Percentiles rank a stretch among this genome's conserved stretches.
phyloP scores from a whole-genome alignment of 2,888 invertebrate species.

The Aporophyla lueneburgensis region DNA sequence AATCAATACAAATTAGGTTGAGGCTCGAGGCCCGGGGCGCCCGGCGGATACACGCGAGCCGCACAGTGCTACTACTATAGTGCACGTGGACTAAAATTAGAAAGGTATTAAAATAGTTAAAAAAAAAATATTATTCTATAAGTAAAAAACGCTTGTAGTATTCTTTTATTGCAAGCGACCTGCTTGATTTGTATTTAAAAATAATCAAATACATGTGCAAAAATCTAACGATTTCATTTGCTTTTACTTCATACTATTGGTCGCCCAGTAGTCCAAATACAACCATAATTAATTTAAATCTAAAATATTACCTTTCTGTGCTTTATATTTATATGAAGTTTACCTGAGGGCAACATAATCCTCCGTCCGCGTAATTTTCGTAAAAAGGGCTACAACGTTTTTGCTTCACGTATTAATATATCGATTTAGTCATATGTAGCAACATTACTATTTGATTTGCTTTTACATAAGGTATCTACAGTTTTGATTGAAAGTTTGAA shows the following conservation, averaged over 20 bases:
- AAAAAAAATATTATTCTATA: not conserved
- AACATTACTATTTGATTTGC: not conserved
- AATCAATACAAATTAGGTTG: slow-evolving; percentile 91
- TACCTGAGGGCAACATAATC: no score
- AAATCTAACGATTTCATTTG: not conserved
- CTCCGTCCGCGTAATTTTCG: no score
- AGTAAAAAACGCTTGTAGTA: not conserved
- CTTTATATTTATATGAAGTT: no score
- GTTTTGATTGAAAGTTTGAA: no score
- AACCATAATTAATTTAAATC: no score
- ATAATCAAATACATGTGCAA: not conserved
- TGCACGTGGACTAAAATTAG: slow-evolving; percentile 8
- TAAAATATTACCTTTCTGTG: no score
- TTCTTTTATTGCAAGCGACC: not conserved
- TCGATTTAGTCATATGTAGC: not conserved
- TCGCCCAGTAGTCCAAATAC: no score
- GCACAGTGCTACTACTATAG: slow-evolving; percentile 66
- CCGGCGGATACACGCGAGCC: slow-evolving; percentile 75
- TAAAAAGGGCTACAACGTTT: no score
- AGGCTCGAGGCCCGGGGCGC: slow-evolving; percentile 79
- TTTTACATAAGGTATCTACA: no score
- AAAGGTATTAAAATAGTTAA: not conserved
- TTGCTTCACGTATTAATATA: no score
- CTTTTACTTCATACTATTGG: not conserved
- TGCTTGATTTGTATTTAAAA: not conserved